Evolutionary conservation across 2,888 invertebrate genomes (phyloP).

Genomic region (Nomada fabriciana): DNA sequence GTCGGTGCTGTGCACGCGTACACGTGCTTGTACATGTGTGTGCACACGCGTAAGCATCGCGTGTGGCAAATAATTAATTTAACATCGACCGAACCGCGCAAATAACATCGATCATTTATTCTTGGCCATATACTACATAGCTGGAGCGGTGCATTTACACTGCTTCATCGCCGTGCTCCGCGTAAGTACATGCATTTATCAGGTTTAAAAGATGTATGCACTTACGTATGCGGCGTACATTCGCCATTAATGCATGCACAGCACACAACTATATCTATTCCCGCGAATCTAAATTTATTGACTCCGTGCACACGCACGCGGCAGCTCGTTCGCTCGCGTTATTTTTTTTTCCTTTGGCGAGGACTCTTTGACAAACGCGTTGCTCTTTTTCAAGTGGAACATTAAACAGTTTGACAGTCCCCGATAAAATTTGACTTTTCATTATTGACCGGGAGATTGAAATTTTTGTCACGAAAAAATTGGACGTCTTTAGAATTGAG

Average conservation of each 20-base stretch:
- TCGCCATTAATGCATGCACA: conserved; percentile 37
- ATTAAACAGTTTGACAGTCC: too few relatives aligned
- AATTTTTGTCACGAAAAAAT: too few relatives aligned
- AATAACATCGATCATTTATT: conserved; percentile 65
- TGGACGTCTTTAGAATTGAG: too few relatives aligned
- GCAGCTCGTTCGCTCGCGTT: not conserved
- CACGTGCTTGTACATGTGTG: too few relatives aligned
- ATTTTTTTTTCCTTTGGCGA: not conserved
- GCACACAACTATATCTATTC: conserved; percentile 10
- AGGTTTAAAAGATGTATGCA: conserved; percentile 55
- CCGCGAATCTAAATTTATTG: conserved; percentile 47
- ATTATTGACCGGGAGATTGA: too few relatives aligned
- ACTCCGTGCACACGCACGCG: not conserved
- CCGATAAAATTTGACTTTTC: too few relatives aligned
- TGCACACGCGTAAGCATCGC: conserved; percentile 11
- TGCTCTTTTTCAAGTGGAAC: too few relatives aligned
- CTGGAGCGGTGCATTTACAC: conserved; percentile 41
- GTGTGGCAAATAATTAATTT: conserved; percentile 58
- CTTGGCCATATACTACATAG: conserved; percentile 35
- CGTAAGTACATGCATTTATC: conserved; percentile 51
- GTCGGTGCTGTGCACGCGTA: not conserved
- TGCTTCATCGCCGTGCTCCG: conserved; percentile 33
- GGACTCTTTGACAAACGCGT: not conserved
- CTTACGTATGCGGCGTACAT: conserved; percentile 27
- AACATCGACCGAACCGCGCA: conserved; percentile 55